Evolutionary conservation across 2,797 vertebrate genomes (phyloP).

Genomic region (Gallinago solitaria): DNA sequence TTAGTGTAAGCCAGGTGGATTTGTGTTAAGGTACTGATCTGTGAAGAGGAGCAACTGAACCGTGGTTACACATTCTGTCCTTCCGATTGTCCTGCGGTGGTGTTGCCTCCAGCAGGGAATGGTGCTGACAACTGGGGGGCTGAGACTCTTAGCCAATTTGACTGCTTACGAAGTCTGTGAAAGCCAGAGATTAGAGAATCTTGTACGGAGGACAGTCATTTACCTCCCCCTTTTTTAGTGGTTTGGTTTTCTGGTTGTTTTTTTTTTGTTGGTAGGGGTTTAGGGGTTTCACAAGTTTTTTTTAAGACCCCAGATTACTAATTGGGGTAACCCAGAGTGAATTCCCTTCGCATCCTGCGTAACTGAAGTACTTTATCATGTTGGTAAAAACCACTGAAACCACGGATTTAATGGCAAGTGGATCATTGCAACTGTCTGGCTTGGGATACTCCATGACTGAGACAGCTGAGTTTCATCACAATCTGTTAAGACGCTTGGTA

Average conservation of each 20-base stretch:
- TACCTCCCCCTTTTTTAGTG: background rate
- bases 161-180: background rate
- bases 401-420: background rate
- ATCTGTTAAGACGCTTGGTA: background rate
- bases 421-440: background rate
- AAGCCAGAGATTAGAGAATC: background rate
- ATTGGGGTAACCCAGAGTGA: background rate
- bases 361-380: background rate
- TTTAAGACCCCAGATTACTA: background rate
- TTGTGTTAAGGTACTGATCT: background rate
- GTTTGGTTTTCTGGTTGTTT: too few relatives aligned
- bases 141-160: background rate
- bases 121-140: background rate
- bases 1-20: background rate
- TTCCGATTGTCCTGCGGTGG: background rate
- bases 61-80: background rate
- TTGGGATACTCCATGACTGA: background rate
- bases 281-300: background rate
- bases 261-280: background rate
- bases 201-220: background rate
- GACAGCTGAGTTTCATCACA: background rate
- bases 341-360: background rate
- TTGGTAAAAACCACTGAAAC: background rate
- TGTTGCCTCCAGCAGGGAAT: background rate
- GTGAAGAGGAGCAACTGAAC: background rate